Base-by-base conservation (phyloP, 2,113 vertebrate genomes). In the Chitala chitala region DNA sequence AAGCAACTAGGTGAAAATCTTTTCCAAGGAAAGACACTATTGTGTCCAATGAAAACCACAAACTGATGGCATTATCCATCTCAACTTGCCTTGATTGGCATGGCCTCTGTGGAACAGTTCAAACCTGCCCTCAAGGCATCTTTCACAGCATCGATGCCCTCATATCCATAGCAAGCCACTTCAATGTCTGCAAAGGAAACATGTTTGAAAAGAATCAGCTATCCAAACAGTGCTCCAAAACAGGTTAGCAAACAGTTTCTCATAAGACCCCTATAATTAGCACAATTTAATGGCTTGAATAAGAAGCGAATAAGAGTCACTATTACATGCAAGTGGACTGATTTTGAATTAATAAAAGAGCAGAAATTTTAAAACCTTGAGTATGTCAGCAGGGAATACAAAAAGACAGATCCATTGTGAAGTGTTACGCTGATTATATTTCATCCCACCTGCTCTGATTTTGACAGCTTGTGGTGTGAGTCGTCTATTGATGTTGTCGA, bases 101-200 rank as follows among this genome's bases (percentile, higher is more conserved):
- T 99, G 68, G 87, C 92, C 74, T 99, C 96, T 0, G 96, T 99
- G 77, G 96, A 98, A 87, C 96, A 99, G 82, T 89, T 86, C 55
- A 99, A 90, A 51, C 96, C 96, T 5, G 95, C 95, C 85, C 94
- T 90, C 86, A 99, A 85, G 69, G 96, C 95, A 73, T 97, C 96
- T 86, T 99, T 99, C 56, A 99, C 96, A 0, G 96, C 96, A 84
- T 99, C 96, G 6, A 99, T 99, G 53, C 96, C 96, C 85, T 99
- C 96, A 48, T 99, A 99, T 20, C 96, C 96, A 31, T 99, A 99
- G 86, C 96, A 99, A 10, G 96, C 96, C 76, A 99, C 96, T 81
- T 99, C 96, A 77, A 99, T 99, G 86, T 99, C 96, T 99, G 87
- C 5, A 71, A 51, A n/a, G 4, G 58, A 58, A 48, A 59, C 38